Base-by-base conservation (phyloP, 2,797 vertebrate species). In the Muscicapa striata region DNA sequence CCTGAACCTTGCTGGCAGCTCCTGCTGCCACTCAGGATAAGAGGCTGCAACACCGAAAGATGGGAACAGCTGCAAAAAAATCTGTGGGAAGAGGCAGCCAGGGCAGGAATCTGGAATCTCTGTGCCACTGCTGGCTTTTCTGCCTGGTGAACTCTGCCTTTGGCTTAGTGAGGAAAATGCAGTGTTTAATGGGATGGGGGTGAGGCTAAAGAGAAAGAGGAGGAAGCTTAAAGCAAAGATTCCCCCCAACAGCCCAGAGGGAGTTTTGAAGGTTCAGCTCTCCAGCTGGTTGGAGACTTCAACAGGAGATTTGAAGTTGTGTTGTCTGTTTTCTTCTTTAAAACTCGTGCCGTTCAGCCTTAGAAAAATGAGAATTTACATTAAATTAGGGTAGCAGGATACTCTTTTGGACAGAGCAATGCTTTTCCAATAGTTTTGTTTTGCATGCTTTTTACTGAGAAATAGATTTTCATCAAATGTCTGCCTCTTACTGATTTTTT, bases 271-370 rank as follows among this genome's bases (percentile, higher is more conserved):
- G 46, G 26, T 48, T 72, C 22, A 64, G 20, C 18, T 92, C 7
- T 48, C 15, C 2, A 7, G 3, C 6, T 57, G 27, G 11, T 15
- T 76, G 36, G 62, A 72, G 36, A 15, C 30, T 73, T 73, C 18
- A 26, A 16, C 16, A 41, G 45, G 27, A 74, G 32, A 23, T 38
- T 24, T 45, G 24, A 48, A 72, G 11, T 38, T 0, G 0, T 38
- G 34, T 34, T 0, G 0, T 2, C 0, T 51, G 5, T 62, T 84
- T 76, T 63, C 18, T 64, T 85, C 34, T 82, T 68, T 40, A 24
- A 81, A 87, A 48, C 27, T 18, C 0, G 0, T 24, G 34, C 13
- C 30, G 70, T 57, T 46, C 41, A 73, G 36, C 57, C 62, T 48
- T 24, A 72, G n/a, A 34, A 72, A 83, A 61, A 21, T 6, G 10